Base-by-base conservation (phyloP, 2,888 invertebrate species). In the Spisula subtruncata region DNA sequence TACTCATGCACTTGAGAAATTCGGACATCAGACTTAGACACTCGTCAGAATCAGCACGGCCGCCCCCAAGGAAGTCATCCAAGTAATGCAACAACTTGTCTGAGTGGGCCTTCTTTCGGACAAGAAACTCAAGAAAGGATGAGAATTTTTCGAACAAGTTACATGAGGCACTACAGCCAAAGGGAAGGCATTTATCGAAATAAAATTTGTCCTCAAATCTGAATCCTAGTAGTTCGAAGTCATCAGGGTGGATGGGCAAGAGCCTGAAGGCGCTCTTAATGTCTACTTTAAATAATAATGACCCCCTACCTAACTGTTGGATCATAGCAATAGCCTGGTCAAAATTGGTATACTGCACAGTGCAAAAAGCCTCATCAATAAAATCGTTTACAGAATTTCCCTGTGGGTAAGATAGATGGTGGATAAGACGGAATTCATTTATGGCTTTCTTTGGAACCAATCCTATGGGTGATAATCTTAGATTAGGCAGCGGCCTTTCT, bases 141-240 rank as follows among this genome's bases (percentile, higher is more conserved):
- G 92, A 16, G 89, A 91, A 92, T 56, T 85, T 89, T 79, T 92
- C 88, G 86, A 91, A 92, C 1, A 51, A n/a, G 25, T 75, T 48
- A 85, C 92, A 92, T 0, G 82, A 85, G 16, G 90, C 48, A 4
- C 85, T 88, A 25, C 85, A 85, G 1, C 90, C 92, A 35, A 92
- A 81, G 14, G 92, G 86, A 0, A 92, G 56, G 32, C 81, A 51
- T 46, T 89, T 89, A 56, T 90, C 88, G n/a, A 89, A 80, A 88
- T 83, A 87, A 89, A 84, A 90, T 56, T 32, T 25, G n/a, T 81
- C 56, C 16, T 87, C 46, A 20, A 88, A 85, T 18, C 51, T 29
- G 48, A 89, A 85, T 41, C 90, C 91, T 14, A 91, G 66, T 18
- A 89, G 66, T 32, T 91, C 91, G 80, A 91, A 86, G 79, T 89